Base-by-base conservation (phyloP, 2,888 invertebrate species). In the Iselma pallidipennis region DNA sequence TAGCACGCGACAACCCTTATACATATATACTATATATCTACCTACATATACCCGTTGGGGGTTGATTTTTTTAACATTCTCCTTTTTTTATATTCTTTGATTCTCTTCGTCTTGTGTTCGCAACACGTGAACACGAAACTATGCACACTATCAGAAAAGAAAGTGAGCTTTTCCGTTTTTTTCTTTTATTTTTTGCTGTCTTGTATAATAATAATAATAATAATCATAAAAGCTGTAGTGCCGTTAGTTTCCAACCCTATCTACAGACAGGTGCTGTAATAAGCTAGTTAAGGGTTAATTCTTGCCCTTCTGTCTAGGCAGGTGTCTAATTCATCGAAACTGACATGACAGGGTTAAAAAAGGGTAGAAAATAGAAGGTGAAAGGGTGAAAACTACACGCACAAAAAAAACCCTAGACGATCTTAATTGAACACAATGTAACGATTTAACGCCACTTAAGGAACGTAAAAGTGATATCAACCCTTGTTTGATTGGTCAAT, bases 201-300 rank as follows among this genome's bases (percentile, higher is more conserved):
- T n/a, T n/a, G n/a, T n/a, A n/a, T n/a, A n/a, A n/a, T n/a, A n/a
- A n/a, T n/a, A n/a, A n/a, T n/a, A n/a, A n/a, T n/a, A n/a, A n/a
- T n/a, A n/a, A n/a, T 37, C 2, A 37, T 51, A 55, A 59, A 55
- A 55, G 42, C 51, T 14, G 26, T 29, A 16, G 50, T 50, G 50
- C 26, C 57, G 49, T 57, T 56, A 49, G 49, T 53, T 56, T 16
- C 37, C 37, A 37, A 54, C 49, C 29, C 29, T 52, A 14, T 33
- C 25, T 45, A 25, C 57, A 66, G 72, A 72, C 75, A 75, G 75
- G 74, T 75, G 77, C 65, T 60, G 66, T 67, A 74, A 73, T 74
- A 66, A 70, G 70, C 68, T 66, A 67, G 71, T 75, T 74, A 76
- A 76, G 76, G 76, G 76, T 75, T 75, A 76, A 74, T 76, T 74